Conservation (phyloP, 2,113 vertebrate genomes). For the Halichoerus grypus region DNA sequence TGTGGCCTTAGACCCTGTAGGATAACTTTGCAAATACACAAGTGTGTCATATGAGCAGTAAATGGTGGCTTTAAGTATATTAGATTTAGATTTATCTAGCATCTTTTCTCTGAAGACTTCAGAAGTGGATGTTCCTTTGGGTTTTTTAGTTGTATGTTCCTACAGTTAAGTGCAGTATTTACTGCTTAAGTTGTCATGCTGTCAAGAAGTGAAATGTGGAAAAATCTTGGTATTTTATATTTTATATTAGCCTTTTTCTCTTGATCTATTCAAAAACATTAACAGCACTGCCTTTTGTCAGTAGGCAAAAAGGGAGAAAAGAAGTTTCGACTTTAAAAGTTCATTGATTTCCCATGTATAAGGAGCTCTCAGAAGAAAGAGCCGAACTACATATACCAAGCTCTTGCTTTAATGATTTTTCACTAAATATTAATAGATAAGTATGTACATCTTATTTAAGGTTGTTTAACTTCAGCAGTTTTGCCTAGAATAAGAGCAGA, state of each 20-base stretch:
- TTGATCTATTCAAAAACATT: not conserved
- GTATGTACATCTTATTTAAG: not conserved
- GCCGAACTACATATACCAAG: not conserved
- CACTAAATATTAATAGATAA: not conserved
- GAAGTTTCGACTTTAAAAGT: not conserved
- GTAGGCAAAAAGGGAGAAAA: not conserved
- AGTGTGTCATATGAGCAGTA: not conserved
- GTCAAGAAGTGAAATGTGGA: not conserved
- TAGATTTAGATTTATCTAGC: not conserved
- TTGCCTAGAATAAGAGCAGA: not conserved
- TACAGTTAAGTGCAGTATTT: not conserved
- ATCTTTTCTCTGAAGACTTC: not conserved
- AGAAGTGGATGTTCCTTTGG: not conserved
- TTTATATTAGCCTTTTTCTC: not conserved
- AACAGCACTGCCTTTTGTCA: not conserved
- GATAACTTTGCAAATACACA: not conserved
- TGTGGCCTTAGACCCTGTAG: not conserved
- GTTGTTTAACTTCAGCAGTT: not conserved
- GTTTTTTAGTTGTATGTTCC: not conserved
- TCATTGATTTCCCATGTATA: not conserved
- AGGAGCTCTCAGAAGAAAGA: not conserved
- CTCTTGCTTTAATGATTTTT: slow-evolving; percentile 24
- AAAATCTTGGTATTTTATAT: not conserved
- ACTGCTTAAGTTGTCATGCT: not conserved
- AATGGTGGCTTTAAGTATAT: not conserved